A percentile compares a stretch with the other conserved stretches of the same genome.
phyloP scores from a whole-genome alignment of 1,140 invertebrate species.

The Drosophila saltans region DNA sequence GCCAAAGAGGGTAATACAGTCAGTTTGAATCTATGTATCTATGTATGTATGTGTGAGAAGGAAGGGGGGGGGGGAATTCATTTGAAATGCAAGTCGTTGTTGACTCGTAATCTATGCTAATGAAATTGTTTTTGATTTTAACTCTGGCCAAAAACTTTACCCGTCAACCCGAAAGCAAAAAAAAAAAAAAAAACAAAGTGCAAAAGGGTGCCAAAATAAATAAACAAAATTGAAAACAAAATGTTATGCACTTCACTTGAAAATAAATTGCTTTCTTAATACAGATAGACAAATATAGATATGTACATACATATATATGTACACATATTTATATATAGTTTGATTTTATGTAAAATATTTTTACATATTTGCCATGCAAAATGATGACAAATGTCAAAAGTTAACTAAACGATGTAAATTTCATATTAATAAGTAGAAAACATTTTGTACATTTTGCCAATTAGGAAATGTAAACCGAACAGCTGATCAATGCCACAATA shows the following conservation, averaged over 20 bases:
- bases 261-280: conserved; percentile 30
- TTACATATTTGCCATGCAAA: not conserved
- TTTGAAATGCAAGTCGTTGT: conserved; percentile 19
- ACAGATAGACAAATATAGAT: no score
- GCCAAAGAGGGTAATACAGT: not conserved
- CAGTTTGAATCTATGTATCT: not conserved
- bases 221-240: conserved; percentile 55
- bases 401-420: not conserved
- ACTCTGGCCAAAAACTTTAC: conserved; percentile 52
- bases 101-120: conserved; percentile 77
- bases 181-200: conserved; percentile 2
- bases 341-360: no score
- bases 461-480: not conserved
- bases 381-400: not conserved
- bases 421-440: not conserved
- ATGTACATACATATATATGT: no score
- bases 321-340: no score
- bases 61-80: not conserved
- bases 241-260: conserved; percentile 50
- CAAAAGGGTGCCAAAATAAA: conserved; percentile 49
- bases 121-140: conserved; percentile 76
- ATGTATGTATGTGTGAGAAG: not conserved
- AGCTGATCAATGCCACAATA: not conserved
- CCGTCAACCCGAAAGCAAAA: conserved; percentile 33
- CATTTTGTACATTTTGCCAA: not conserved